Evolutionary conservation across 2,113 vertebrate genomes (phyloP).

Genomic region (Salvelinus alpinus): DNA sequence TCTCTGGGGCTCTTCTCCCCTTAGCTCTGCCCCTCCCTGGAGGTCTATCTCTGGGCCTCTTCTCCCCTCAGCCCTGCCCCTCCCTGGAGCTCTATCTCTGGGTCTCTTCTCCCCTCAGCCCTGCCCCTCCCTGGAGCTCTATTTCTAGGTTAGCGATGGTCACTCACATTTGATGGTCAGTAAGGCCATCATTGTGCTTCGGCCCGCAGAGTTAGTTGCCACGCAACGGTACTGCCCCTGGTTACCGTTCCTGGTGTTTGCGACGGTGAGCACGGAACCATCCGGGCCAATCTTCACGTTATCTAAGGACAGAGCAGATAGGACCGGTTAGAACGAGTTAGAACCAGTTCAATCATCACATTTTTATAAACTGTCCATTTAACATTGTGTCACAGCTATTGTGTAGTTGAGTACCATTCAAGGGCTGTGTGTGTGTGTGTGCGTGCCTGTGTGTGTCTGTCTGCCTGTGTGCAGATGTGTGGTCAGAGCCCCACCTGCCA

Average conservation of each 20-base stretch:
- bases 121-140: background rate
- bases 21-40: background rate
- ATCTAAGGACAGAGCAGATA: conserved; percentile 63
- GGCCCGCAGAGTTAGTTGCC: conserved; percentile 77
- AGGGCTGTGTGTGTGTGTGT: background rate
- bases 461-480: conserved; percentile 1
- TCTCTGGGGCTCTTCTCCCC: background rate
- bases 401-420: background rate
- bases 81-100: background rate
- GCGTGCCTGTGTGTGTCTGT: background rate
- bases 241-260: conserved; percentile 70
- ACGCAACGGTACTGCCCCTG: conserved; percentile 88
- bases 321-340: background rate
- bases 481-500: conserved; percentile 38
- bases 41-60: background rate
- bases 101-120: background rate
- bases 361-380: too few species aligned
- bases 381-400: too few species aligned
- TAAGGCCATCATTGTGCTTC: conserved; percentile 69
- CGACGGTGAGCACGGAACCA: conserved; percentile 81
- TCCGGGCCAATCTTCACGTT: conserved; percentile 83
- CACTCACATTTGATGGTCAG: conserved; percentile 84
- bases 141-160: background rate
- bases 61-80: background rate
- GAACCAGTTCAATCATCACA: background rate